phyloP scores from a whole-genome alignment of 2,888 invertebrate species.

The Diloba caeruleocephala region DNA sequence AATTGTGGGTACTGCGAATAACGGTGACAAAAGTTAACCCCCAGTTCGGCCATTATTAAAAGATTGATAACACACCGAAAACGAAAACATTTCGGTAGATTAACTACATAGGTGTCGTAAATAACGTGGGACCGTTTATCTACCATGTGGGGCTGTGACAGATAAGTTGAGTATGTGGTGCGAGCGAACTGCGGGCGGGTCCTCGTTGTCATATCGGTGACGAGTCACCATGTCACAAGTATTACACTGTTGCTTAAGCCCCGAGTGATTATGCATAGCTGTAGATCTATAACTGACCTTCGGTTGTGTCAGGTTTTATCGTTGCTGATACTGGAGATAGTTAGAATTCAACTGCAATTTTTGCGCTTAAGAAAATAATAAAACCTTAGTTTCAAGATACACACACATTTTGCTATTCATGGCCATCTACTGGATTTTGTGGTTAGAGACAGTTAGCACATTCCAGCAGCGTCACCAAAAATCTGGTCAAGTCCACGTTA shows the following conservation, averaged over 20 bases:
- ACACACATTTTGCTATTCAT: no score
- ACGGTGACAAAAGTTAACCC: slow-evolving; percentile 4
- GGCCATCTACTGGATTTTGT: no score
- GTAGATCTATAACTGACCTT: slow-evolving; percentile 17
- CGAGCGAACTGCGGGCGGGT: slow-evolving; percentile 9
- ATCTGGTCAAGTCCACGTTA: not conserved
- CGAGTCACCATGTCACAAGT: slow-evolving; percentile 35
- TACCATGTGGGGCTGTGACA: slow-evolving; percentile 21
- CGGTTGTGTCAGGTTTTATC: not conserved
- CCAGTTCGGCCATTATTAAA: slow-evolving; percentile 4
- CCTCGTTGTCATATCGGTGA: slow-evolving; percentile 34
- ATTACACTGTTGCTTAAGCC: slow-evolving; percentile 2
- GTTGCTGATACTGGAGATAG: not conserved
- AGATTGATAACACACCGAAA: slow-evolving; percentile 12
- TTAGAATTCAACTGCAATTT: not conserved
- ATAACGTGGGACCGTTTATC: slow-evolving; percentile 19
- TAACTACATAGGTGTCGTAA: slow-evolving; percentile 3
- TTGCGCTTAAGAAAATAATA: no score
- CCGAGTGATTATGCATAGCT: slow-evolving; percentile 15
- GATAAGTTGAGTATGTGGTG: slow-evolving; percentile 25
- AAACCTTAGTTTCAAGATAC: no score
- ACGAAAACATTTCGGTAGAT: slow-evolving; percentile 5
- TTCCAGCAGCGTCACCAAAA: slow-evolving; percentile 5
- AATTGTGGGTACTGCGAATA: slow-evolving; percentile 4
- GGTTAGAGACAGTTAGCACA: slow-evolving; percentile 24